These are phyloP conservation scores for Tortricodes alternella DNA, from an alignment of 2,888 invertebrate genomes.

Conservation along the genomic window DNA sequence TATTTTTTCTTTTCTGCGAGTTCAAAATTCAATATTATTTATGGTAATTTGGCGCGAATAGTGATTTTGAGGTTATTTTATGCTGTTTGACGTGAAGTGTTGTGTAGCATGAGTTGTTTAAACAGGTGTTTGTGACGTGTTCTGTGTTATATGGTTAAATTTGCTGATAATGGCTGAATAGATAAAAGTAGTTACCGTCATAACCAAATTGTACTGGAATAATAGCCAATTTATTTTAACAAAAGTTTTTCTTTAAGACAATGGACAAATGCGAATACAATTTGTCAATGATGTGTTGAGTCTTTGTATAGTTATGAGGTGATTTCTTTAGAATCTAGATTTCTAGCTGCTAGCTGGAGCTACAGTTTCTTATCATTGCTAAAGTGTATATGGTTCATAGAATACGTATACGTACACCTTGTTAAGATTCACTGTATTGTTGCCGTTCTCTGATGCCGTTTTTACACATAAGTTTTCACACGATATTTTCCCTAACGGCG, in stretches of 20 bases:
- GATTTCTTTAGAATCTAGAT: not conserved
- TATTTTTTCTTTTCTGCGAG: conserved; percentile 18
- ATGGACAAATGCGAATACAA: not conserved
- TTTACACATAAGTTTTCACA: not conserved
- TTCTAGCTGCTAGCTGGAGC: too few species aligned
- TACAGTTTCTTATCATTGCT: too few species aligned
- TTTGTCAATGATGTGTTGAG: not conserved
- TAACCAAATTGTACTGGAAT: conserved; percentile 11
- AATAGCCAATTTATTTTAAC: conserved; percentile 20
- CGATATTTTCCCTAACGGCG: not conserved
- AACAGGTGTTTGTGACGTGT: conserved; percentile 27
- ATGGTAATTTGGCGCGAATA: not conserved
- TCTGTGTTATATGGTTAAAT: not conserved
- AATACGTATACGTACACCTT: too few species aligned
- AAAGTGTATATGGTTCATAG: too few species aligned
- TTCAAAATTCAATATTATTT: not conserved
- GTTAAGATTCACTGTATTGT: too few species aligned
- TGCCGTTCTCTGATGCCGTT: too few species aligned
- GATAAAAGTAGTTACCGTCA: conserved; percentile 13
- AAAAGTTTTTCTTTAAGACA: conserved; percentile 1
- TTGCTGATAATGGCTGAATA: conserved; percentile 8
- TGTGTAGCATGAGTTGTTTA: conserved; percentile 23
- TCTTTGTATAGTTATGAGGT: not conserved
- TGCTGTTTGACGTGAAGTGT: conserved; percentile 19
- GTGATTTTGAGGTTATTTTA: conserved; percentile 9